A percentile compares a stretch with the other conserved stretches of the same genome.
Conservation (phyloP, 2,113 vertebrate genomes). For the Passer domesticus region DNA sequence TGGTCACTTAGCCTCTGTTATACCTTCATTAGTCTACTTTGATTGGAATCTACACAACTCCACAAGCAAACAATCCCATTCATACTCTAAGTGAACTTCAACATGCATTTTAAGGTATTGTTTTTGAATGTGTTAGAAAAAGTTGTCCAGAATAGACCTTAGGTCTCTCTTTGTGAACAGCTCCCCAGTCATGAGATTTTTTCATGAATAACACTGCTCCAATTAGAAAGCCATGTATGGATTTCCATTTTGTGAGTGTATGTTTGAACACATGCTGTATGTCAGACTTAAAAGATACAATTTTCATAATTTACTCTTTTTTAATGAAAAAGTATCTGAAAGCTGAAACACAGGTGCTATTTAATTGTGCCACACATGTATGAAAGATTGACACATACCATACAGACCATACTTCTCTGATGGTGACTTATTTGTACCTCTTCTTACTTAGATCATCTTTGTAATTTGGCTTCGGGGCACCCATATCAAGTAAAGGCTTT, state of each 20-base stretch:
- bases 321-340: not conserved
- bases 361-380: not conserved
- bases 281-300: not conserved
- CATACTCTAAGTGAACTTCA: not conserved
- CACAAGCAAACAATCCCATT: not conserved
- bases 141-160: not conserved
- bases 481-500: not conserved
- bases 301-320: not conserved
- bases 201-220: not conserved
- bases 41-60: not conserved
- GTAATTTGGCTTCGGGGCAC: not conserved
- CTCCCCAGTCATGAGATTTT: not conserved
- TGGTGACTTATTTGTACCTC: not conserved
- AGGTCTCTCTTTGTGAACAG: not conserved
- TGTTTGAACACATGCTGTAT: not conserved
- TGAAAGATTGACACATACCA: not conserved
- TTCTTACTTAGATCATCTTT: not conserved
- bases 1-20: not conserved
- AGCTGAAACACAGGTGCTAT: not conserved
- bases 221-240: rapidly evolving
- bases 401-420: not conserved
- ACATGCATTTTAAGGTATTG: not conserved
- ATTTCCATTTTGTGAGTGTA: not conserved
- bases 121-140: not conserved
- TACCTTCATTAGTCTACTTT: not conserved